Evolutionary conservation across 1,140 invertebrate species (phyloP), one percentile per base, ranked within the genome.

Genomic region (Marisa cornuarietis): DNA sequence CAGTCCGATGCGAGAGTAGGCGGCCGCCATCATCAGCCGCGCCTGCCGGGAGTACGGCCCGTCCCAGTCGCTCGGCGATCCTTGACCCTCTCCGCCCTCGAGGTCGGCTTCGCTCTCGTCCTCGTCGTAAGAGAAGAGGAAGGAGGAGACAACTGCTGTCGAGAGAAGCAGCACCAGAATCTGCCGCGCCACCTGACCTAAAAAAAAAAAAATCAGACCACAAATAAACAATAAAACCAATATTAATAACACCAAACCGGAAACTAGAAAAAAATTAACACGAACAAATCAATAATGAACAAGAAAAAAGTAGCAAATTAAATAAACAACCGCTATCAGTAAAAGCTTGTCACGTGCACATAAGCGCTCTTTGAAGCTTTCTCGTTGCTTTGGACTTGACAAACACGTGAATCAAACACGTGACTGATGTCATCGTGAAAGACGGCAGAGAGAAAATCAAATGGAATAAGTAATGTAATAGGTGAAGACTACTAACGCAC

Each of bases 21-120:
- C 22, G 66, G 54, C 54, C 26, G 69, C 68, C 58, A 79, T 79
- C 61, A 72, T 75, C 20, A 80, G 72, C 7, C 63, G 49, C 14
- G 51, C 72, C 61, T 74, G 72, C 24, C 62, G 74, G 74, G 74
- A 76, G 31, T 51, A 49, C n/a, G 24, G 58, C 24, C 52, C 24
- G 73, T 26, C 31, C 52, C 22, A 42, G 11, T n/a, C 42, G 11
- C 24, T 26, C 24, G 18, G 14, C 49, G 72, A 14, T 22, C 22
- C 22, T 74, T 24, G 8, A 24, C 16, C 7, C 26, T 31, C 18
- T 14, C 1, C 11, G n/a, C 22, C 22, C 22, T 10, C 14, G 73
- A n/a, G 3, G 54, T 61, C 69, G 5, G 26, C 69, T 18, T 31
- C 31, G 22, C 65, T 31, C 22, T 68, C 26, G 26, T n/a, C 65